Evolutionary conservation across 2,113 vertebrate species (phyloP).

Genomic region (Electrona antarctica): DNA sequence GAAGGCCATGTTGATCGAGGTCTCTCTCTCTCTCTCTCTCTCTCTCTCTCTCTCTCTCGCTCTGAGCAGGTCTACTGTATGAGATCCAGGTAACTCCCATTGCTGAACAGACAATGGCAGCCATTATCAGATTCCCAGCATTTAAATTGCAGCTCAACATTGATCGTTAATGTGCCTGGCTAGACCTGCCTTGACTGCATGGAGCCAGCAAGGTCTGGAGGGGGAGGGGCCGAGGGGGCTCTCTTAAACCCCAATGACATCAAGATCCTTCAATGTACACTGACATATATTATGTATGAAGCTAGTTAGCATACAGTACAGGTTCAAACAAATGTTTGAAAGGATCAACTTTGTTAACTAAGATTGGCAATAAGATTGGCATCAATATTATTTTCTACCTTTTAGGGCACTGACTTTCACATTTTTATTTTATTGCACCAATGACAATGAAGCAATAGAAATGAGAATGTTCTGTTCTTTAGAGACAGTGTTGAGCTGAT

Average conservation of each 20-base stretch:
- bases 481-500: not conserved
- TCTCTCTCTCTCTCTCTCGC: not conserved
- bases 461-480: no score
- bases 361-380: no score
- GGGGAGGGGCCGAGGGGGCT: not conserved
- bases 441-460: no score
- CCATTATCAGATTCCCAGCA: constrained; percentile 69
- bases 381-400: no score
- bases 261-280: not conserved
- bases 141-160: constrained; percentile 51
- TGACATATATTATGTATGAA: not conserved
- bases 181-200: constrained; percentile 22
- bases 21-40: not conserved
- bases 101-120: constrained; percentile 62
- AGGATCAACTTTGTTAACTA: no score
- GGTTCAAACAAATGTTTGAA: no score
- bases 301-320: no score
- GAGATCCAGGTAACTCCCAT: constrained; percentile 66
- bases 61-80: constrained; percentile 31
- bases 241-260: not conserved
- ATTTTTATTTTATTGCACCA: no score
- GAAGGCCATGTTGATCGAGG: not conserved
- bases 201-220: constrained; percentile 37
- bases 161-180: constrained; percentile 46
- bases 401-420: no score